phyloP scores from a whole-genome alignment of 2,113 vertebrate species.

The Halichoeres trimaculatus region DNA sequence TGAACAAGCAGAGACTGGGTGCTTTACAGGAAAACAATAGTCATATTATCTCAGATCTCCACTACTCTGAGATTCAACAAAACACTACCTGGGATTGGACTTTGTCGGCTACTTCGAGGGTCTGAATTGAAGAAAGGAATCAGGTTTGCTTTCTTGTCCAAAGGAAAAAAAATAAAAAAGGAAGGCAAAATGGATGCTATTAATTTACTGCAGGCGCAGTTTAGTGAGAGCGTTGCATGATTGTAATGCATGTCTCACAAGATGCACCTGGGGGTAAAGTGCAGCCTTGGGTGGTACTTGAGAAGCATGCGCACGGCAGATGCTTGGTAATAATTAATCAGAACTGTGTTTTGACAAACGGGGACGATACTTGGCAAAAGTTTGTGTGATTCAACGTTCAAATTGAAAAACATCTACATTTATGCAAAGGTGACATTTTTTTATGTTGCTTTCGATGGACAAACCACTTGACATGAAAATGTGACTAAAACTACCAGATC shows the following conservation, averaged over 20 bases:
- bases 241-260: conserved; percentile 74
- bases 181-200: conserved; percentile 2
- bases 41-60: conserved; percentile 72
- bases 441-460: not conserved
- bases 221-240: conserved; percentile 51
- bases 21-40: conserved; percentile 80
- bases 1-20: conserved; percentile 76
- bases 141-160: conserved; percentile 53
- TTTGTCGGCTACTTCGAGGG: conserved; percentile 32
- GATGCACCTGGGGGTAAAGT: conserved; percentile 80
- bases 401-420: not conserved
- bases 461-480: conserved; percentile 1
- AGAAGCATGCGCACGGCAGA: conserved; percentile 69
- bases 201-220: conserved; percentile 39
- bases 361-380: conserved; percentile 51
- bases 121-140: conserved; percentile 48
- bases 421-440: not conserved
- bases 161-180: not conserved
- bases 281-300: conserved; percentile 76
- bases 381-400: conserved; percentile 31
- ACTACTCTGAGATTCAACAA: conserved; percentile 54
- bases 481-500: not conserved
- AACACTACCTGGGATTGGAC: conserved; percentile 55
- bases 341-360: conserved; percentile 81
- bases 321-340: conserved; percentile 84